Base-by-base conservation (phyloP, 2,797 vertebrate species). In the Remorina albescens region DNA sequence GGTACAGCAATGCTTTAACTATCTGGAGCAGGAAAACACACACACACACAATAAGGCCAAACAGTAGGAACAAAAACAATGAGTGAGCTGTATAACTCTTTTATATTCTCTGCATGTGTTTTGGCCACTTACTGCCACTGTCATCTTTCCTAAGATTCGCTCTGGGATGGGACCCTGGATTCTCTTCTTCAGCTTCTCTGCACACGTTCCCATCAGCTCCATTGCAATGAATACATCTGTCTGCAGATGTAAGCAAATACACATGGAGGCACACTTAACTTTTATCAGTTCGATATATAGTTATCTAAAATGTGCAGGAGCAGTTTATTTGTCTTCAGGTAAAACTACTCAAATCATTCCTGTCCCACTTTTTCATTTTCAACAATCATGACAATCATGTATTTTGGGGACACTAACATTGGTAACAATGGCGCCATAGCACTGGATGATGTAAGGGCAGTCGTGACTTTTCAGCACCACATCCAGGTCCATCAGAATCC, bases 221-320 rank as follows among this genome's bases (percentile, higher is more conserved):
- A 98, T 99, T 86, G 97, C 97, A 4, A 99, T 98, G 86, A 99
- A 98, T 42, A 99, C 97, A 11, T 99, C 97, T 0, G 97, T 99
- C 97, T 98, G 81, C 15, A 77, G 3, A 64, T 0, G 6, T 1
- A 71, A 0, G 66, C 11, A 74, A 23, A 78, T 73, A 77, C 28
- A n/a, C 41, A 74, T 18, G 55, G 4, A 76, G 3, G 71, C 5
- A 56, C 11, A 68, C n/a, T 13, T 23, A 61, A 1, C 9, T 63
- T 78, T 80, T 56, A 84, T 13, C n/a, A 37, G 19, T 11, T 55
- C 6, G 51, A 11, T 28, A 57, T 5, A 1, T 2, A 49, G 25
- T 41, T 47, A 2, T 47, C 16, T n/a, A 12, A 63, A 19, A 59
- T 15, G 6, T 10, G 36, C 11, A 56, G 8, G 30, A 49, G 30